Evolutionary conservation across 2,113 vertebrate genomes (phyloP), one percentile per base, ranked within the genome.

Genomic region (Gadus chalcogrammus): DNA sequence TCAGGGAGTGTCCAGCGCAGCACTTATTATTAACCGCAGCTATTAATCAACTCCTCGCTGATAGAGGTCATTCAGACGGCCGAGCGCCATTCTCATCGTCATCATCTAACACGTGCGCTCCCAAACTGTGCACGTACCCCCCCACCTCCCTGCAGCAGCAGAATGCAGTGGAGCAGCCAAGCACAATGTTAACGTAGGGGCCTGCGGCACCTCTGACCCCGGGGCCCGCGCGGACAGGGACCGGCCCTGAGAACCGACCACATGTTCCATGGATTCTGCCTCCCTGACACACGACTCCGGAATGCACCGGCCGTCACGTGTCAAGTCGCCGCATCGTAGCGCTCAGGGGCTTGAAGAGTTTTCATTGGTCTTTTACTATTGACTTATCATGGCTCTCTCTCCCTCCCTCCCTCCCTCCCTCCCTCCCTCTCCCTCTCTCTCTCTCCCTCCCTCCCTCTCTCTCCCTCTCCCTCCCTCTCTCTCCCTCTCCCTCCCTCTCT

Each of bases 301-400:
- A 72, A 78, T 72, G 72, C n/a, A 48, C 9, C 42, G 11, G 52
- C 1, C 35, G 20, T 75, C 20, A 69, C 15, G n/a, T 73, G 76
- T 69, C 70, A 48, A 48, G 67, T 22, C 58, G 1, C 38, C 18
- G 3, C 70, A 66, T 31, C 69, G 24, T 69, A 16, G 42, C 42
- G 42, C 11, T 48, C 12, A 1, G 42, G 42, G 42, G 42, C 8
- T 48, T 48, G 12, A 48, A 48, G 8, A 13, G 8, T 67, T 65
- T 62, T 65, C 64, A 18, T 18, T 71, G 72, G 68, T 35, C 55
- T 68, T 76, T 74, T 27, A 70, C 71, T 70, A 20, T 0, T 48
- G 28, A 65, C 69, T 62, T 63, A 31, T 61, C 61, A 69, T 59
- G 69, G 73, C 70, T 79, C 55, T 58, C 70, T 75, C 59, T 67